These are phyloP conservation scores for Lindbergichthys nudifrons DNA, from an alignment of 2,797 vertebrate genomes.

Conservation along the genomic window DNA sequence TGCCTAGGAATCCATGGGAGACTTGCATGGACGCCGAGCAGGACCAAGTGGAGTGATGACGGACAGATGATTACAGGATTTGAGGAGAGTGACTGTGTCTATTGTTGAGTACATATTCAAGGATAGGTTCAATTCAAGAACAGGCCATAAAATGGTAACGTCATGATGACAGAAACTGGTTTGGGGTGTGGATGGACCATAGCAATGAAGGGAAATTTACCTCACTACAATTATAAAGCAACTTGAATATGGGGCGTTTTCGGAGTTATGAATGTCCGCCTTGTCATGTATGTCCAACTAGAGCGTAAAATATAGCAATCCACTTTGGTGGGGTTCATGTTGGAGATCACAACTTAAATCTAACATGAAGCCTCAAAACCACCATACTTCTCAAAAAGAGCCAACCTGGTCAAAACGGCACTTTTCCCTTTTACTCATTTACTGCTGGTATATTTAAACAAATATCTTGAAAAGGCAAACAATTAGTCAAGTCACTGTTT, in stretches of 20 bases:
- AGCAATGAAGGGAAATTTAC: conserved; percentile 20
- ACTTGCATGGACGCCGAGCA: conserved; percentile 97
- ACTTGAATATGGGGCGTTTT: conserved; percentile 27
- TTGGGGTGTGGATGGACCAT: conserved; percentile 25
- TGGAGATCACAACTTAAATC: conserved; percentile 21
- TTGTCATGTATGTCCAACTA: background rate
- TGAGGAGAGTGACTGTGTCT: conserved; percentile 21
- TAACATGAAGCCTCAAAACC: conserved; percentile 22
- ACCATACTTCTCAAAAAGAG: background rate
- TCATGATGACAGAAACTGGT: conserved; percentile 2
- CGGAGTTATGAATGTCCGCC: conserved; percentile 15
- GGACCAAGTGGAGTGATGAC: conserved; percentile 81
- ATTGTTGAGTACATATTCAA: conserved; percentile 28
- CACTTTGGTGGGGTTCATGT: background rate
- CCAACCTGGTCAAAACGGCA: conserved; percentile 7
- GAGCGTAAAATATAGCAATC: background rate
- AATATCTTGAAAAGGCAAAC: background rate
- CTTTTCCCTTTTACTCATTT: background rate
- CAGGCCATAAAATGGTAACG: conserved; percentile 15
- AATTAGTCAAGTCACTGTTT: background rate
- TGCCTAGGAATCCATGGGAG: conserved; percentile 98
- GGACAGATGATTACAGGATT: conserved; percentile 6
- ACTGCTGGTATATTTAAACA: background rate
- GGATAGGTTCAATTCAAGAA: conserved; percentile 34
- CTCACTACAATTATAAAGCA: conserved; percentile 12